A percentile compares a stretch with the other conserved stretches of the same genome.
phyloP scores from a whole-genome alignment of 2,888 invertebrate species.

The Exocentrus adspersus region DNA sequence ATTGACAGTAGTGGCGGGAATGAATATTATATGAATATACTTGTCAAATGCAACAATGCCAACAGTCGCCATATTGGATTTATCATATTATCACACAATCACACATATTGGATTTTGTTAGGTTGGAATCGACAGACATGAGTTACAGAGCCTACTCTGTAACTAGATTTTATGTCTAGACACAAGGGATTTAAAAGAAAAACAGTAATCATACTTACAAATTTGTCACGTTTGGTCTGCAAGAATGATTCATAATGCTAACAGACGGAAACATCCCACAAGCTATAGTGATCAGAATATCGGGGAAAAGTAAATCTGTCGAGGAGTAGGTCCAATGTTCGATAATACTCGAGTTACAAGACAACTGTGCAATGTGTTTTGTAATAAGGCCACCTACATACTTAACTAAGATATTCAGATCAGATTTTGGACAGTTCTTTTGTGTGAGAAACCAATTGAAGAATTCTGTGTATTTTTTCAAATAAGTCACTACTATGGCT shows the following conservation, averaged over 20 bases:
- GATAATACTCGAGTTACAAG: constrained; percentile 61
- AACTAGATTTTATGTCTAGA: no score
- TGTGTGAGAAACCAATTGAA: constrained; percentile 67
- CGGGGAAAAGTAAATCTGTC: constrained; percentile 53
- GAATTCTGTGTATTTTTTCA: constrained; percentile 73
- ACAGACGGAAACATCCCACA: constrained; percentile 88
- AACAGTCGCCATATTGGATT: no score
- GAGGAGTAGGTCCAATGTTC: constrained; percentile 57
- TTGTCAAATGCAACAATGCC: no score
- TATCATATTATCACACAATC: no score
- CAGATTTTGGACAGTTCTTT: constrained; percentile 54
- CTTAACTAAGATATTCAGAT: constrained; percentile 56
- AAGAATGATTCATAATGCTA: constrained; percentile 94
- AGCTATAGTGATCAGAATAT: constrained; percentile 64
- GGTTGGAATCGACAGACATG: no score
- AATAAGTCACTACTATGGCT: constrained; percentile 72
- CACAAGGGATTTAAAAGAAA: no score
- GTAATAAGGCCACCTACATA: constrained; percentile 74
- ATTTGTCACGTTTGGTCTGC: constrained; percentile 82
- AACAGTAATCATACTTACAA: constrained; percentile 64
- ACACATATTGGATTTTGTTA: no score
- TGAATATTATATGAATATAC: no score
- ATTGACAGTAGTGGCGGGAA: no score
- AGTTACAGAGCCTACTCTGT: no score
- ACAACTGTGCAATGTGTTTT: constrained; percentile 81